Evolutionary conservation across 2,797 vertebrate species (phyloP).

Genomic region (Hypotaenidia philippensis): DNA sequence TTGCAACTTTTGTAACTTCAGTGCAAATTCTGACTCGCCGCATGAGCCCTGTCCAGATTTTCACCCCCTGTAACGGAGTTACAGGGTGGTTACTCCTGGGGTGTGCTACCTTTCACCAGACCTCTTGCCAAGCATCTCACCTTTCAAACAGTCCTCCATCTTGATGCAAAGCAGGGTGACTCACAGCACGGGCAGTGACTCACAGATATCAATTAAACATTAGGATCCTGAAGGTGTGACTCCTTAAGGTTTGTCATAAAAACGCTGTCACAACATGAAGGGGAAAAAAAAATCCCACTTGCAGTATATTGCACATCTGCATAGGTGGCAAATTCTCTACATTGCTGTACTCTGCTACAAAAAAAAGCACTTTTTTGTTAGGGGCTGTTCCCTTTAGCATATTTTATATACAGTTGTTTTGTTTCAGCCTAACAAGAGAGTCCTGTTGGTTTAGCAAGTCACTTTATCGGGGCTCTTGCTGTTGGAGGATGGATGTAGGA

Average conservation of each 20-base stretch:
- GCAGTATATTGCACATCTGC: background rate
- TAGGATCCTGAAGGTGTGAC: slow-evolving; percentile 32
- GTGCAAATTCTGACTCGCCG: background rate
- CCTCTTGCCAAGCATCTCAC: background rate
- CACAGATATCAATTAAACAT: slow-evolving; percentile 14
- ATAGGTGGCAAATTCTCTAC: background rate
- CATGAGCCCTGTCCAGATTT: fast-evolving
- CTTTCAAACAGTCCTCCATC: background rate
- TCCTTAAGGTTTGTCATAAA: background rate
- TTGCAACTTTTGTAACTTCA: background rate
- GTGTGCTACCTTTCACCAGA: background rate
- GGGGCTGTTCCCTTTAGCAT: background rate
- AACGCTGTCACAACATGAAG: background rate
- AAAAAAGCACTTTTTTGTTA: background rate
- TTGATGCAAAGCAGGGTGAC: background rate
- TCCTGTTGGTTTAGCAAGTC: background rate
- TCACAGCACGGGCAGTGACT: slow-evolving; percentile 5
- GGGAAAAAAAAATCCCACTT: background rate
- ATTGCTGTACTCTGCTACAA: background rate
- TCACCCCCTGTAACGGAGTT: background rate
- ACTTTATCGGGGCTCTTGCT: background rate
- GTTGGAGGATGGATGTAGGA: background rate
- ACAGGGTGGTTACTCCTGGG: background rate
- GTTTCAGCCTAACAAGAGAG: background rate
- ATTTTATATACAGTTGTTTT: background rate